A percentile compares a stretch with the other conserved stretches of the same genome.
These are phyloP conservation scores for Pteruthius melanotis DNA, from an alignment of 2,113 vertebrate genomes.

Conservation along the genomic window DNA sequence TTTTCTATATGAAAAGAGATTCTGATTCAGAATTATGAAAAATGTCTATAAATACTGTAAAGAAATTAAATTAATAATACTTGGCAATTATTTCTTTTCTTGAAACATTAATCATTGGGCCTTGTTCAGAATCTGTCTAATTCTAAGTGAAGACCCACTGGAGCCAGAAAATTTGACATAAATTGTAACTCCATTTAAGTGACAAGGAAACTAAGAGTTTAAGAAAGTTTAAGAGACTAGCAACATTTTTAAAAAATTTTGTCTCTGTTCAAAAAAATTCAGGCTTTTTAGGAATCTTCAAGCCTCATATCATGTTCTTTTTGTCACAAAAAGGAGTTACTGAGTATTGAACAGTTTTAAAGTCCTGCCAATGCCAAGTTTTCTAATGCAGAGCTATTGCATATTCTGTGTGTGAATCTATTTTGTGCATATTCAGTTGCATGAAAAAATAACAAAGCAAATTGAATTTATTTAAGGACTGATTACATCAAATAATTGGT, in stretches of 20 bases:
- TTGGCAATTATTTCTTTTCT: slow-evolving; percentile 5
- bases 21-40: slow-evolving; percentile 3
- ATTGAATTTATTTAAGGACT: not conserved
- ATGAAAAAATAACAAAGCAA: not conserved
- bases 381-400: not conserved
- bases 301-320: not conserved
- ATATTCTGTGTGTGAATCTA: not conserved
- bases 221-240: not conserved
- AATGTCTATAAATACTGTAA: not conserved
- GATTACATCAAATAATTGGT: not conserved
- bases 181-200: not conserved
- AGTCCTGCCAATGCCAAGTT: not conserved
- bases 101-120: not conserved
- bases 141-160: not conserved
- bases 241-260: not conserved
- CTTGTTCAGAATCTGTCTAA: not conserved
- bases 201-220: not conserved
- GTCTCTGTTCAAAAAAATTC: not conserved
- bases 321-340: not conserved
- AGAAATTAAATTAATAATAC: slow-evolving; percentile 23
- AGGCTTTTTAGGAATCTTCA: not conserved
- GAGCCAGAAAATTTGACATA: not conserved
- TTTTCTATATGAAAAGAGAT: slow-evolving; percentile 3
- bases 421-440: not conserved
- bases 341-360: not conserved